These are phyloP conservation scores for Sylvilagus floridanus DNA, from an alignment of 2,797 vertebrate species.

Conservation along the genomic window DNA sequence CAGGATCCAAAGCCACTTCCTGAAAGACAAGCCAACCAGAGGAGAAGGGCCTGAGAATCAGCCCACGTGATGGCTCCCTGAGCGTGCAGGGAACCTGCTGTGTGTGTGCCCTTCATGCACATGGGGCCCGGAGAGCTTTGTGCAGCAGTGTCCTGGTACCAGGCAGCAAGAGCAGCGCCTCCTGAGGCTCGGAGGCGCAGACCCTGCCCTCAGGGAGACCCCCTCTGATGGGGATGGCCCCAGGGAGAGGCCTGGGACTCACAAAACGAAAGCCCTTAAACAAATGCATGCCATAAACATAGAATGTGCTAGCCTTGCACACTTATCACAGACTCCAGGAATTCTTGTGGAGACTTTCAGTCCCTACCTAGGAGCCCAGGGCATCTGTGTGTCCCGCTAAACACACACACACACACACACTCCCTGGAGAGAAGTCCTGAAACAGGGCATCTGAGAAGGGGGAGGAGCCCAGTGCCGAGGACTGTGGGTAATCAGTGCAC, in stretches of 20 bases:
- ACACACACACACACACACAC: neutral
- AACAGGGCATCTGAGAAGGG: neutral
- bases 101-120: neutral
- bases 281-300: neutral
- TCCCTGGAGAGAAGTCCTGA: neutral
- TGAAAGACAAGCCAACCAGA: neutral
- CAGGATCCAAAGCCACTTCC: neutral
- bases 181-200: too few species aligned
- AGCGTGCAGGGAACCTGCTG: neutral
- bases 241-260: neutral
- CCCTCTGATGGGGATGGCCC: accelerated
- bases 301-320: neutral
- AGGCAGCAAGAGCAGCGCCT: neutral
- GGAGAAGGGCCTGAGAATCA: neutral
- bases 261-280: neutral
- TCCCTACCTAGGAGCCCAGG: neutral
- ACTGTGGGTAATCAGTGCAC: neutral
- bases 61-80: neutral
- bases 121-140: neutral
- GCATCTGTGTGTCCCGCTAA: neutral
- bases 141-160: neutral
- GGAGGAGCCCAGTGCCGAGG: neutral
- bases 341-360: neutral
- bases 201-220: neutral
- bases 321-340: neutral